Percentiles rank a stretch among this genome's conserved stretches.
These are phyloP conservation scores for Camponotus pennsylvanicus DNA, from an alignment of 1,140 invertebrate species.

Conservation along the genomic window DNA sequence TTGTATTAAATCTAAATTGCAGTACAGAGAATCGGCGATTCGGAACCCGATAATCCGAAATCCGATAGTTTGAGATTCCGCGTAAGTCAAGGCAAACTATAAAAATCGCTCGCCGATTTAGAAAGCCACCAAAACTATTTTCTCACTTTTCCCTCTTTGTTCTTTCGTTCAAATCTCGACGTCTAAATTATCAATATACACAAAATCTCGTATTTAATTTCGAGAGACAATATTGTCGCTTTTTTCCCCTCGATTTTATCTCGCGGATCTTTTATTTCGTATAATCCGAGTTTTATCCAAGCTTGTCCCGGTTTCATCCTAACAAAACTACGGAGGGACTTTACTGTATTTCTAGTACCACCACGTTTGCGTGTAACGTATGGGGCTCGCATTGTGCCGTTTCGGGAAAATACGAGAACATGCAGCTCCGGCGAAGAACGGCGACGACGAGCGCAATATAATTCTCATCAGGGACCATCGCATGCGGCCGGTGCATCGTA, in stretches of 20 bases:
- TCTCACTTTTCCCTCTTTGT: background rate
- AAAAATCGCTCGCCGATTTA: background rate
- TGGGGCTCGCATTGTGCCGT: constrained; percentile 30
- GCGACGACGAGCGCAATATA: constrained; percentile 66
- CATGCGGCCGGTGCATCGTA: constrained; percentile 75
- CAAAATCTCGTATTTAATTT: background rate
- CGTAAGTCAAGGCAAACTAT: background rate
- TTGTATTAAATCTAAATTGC: constrained; percentile 10
- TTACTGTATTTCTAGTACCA: constrained; percentile 37
- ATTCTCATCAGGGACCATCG: constrained; percentile 76
- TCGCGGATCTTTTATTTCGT: background rate
- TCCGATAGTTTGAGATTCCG: background rate
- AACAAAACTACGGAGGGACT: constrained; percentile 24
- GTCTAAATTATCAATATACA: background rate
- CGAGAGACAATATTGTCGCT: background rate
- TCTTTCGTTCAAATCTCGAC: background rate
- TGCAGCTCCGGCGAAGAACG: constrained; percentile 45
- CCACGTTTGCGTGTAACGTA: constrained; percentile 34
- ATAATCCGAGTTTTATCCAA: constrained; percentile 26
- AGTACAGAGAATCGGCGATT: background rate
- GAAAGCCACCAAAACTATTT: background rate
- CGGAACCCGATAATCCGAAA: constrained; percentile 18
- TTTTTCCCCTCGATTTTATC: background rate
- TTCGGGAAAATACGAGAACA: constrained; percentile 60
- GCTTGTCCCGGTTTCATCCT: background rate